phyloP scores from a whole-genome alignment of 2,888 invertebrate genomes.

The Drosophila tripunctata region DNA sequence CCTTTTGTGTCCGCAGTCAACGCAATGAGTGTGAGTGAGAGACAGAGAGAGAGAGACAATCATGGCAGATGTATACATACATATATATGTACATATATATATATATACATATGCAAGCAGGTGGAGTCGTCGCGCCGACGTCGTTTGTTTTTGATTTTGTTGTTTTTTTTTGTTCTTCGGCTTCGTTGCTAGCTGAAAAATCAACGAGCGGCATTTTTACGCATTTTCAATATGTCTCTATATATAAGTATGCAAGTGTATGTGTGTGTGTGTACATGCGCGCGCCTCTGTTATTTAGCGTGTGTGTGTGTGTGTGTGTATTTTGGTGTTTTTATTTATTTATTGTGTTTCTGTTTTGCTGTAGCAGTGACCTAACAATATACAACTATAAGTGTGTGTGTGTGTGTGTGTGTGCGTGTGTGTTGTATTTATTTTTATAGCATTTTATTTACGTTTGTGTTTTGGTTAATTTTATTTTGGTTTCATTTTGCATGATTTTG shows the following conservation, averaged over 20 bases:
- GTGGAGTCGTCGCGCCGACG: slow-evolving; percentile 74
- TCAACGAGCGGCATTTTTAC: slow-evolving; percentile 81
- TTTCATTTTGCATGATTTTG: slow-evolving; percentile 72
- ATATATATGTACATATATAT: slow-evolving; percentile 17
- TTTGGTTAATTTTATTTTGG: slow-evolving; percentile 74
- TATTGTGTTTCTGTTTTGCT: slow-evolving; percentile 79
- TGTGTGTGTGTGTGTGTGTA: slow-evolving; percentile 45
- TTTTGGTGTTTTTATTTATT: slow-evolving; percentile 77
- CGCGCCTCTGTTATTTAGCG: slow-evolving; percentile 20
- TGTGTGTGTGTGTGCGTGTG: slow-evolving; percentile 41
- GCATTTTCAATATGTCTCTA: slow-evolving; percentile 71
- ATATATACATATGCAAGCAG: slow-evolving; percentile 51
- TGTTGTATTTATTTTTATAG: slow-evolving; percentile 72
- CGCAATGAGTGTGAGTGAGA: slow-evolving; percentile 41
- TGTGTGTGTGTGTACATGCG: slow-evolving; percentile 33
- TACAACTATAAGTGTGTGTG: slow-evolving; percentile 19
- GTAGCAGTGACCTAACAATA: slow-evolving; percentile 67
- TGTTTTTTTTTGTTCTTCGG: slow-evolving; percentile 29
- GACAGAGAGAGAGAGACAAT: slow-evolving; percentile 73
- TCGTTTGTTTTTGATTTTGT: slow-evolving; percentile 61
- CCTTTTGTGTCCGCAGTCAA: slow-evolving; percentile 52
- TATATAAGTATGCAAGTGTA: slow-evolving; percentile 23
- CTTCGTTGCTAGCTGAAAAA: slow-evolving; percentile 73
- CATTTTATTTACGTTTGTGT: slow-evolving; percentile 65
- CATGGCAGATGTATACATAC: slow-evolving; percentile 54